A percentile compares a stretch with the other conserved stretches of the same genome.
phyloP scores from a whole-genome alignment of 2,113 vertebrate genomes.

The Thunnus maccoyii region DNA sequence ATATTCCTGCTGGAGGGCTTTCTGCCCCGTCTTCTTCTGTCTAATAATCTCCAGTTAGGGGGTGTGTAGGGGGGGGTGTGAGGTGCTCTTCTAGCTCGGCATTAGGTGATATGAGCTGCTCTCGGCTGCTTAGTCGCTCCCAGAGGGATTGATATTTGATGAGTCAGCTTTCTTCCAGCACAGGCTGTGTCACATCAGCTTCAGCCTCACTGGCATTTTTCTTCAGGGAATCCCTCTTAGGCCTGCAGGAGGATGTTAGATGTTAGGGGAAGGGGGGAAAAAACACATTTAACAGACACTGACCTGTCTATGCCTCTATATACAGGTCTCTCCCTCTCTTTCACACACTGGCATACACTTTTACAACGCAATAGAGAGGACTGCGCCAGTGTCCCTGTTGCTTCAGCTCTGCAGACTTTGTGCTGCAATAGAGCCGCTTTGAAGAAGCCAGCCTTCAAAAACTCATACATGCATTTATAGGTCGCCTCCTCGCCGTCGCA shows the following conservation, averaged over 20 bases:
- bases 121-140: conserved; percentile 53
- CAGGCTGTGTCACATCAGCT: conserved; percentile 76
- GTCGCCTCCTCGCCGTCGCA: conserved; percentile 60
- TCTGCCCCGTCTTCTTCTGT: conserved; percentile 36
- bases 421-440: conserved; percentile 33
- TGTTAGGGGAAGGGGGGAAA: conserved; percentile 27
- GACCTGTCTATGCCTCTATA: neutral
- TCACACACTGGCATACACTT: conserved; percentile 11
- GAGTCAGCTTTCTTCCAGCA: conserved; percentile 77
- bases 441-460: conserved; percentile 10
- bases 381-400: conserved; percentile 67
- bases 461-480: conserved; percentile 61
- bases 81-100: conserved; percentile 51
- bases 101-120: conserved; percentile 53
- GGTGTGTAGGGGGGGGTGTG: neutral
- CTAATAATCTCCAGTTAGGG: conserved; percentile 19
- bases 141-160: conserved; percentile 67
- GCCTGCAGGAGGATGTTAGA: conserved; percentile 68
- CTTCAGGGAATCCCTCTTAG: conserved; percentile 80
- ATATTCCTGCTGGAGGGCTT: conserved; percentile 47
- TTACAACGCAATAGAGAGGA: neutral
- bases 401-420: conserved; percentile 63
- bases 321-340: neutral
- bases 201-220: conserved; percentile 78
- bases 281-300: conserved; percentile 20